Evolutionary conservation across 30 jellyfish, hydroid and myxozoan genomes (phyloP), one percentile per base, ranked within the genome.

Genomic region (Turritopsis dohrnii): DNA sequence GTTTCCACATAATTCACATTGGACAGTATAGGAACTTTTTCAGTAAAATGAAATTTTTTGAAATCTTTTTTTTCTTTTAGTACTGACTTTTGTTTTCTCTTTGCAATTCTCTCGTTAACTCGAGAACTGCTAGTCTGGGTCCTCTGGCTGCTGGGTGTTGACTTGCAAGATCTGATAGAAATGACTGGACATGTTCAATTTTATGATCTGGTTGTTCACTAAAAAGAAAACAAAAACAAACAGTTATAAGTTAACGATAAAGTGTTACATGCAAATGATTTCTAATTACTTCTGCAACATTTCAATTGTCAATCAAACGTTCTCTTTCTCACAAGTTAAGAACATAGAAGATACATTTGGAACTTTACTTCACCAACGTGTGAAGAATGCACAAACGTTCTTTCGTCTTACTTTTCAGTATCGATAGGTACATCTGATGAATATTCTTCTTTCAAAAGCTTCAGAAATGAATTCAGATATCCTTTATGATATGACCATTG

Each of bases 401-500:
- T 3, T 41, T 41, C 13, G 60, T 41, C 79, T 21, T 26, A 71
- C 90, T 54, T 84, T 54, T 28, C 72, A 18, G 73, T 76, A 52
- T 80, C 82, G 21, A 73, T 86, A 26, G 82, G 84, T 16, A 66
- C 85, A 7, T 41, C 52, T 20, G 95, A 89, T 0, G 29, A 26
- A 86, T 88, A 79, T n/a, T 65, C 54, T 21, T 8, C 30, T 25
- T 76, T 85, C 7, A 71, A 66, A 69, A 89, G 73, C 65, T 66
- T 54, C 27, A 82, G 30, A 31, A 86, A 85, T 1, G 99, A 74
- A 53, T 85, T 84, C 8, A 94, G 24, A 71, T 85, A 89, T 20
- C 96, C 96, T 19, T 60, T 76, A 85, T 83, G 85, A 65, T 82
- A 79, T 13, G 83, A 66, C 99, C 99, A 94, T 72, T 94, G 93